These are phyloP conservation scores for Ricordea florida DNA, from an alignment of 92 coral and sea anemone genomes.

Conservation along the genomic window DNA sequence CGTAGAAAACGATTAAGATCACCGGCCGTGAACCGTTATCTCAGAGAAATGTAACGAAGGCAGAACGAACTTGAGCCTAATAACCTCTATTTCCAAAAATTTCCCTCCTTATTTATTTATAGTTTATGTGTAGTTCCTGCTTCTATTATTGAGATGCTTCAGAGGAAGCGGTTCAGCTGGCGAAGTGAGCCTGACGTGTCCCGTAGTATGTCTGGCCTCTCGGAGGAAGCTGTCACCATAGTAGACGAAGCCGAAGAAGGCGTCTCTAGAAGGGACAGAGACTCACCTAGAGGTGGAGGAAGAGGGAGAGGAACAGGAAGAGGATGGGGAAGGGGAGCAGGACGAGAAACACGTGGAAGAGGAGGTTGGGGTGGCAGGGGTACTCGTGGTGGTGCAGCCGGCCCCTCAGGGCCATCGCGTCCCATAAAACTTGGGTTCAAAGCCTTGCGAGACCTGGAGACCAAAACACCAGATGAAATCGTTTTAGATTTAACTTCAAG, in stretches of 20 bases:
- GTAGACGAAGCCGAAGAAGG: neutral
- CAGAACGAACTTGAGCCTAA: no score
- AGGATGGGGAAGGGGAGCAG: neutral
- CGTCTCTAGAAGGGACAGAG: neutral
- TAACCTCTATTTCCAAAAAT: no score
- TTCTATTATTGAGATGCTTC: no score
- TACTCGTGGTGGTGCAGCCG: neutral
- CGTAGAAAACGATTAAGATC: no score
- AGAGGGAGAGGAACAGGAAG: neutral
- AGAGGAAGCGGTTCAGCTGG: no score
- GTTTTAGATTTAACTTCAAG: conserved; percentile 76
- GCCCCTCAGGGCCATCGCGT: conserved; percentile 6
- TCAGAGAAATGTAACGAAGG: no score
- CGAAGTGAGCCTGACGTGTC: no score
- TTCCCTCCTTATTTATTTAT: no score
- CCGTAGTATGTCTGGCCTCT: no score
- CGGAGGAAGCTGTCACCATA: neutral
- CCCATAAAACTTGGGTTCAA: conserved; percentile 63
- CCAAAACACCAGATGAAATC: conserved; percentile 74
- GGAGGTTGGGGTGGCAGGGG: conserved; percentile 25
- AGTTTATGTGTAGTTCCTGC: no score
- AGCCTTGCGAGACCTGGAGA: conserved; percentile 53
- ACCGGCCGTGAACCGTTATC: no score
- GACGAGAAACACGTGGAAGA: conserved; percentile 31
- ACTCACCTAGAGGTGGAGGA: neutral